Base-by-base conservation (phyloP, 2,113 vertebrate genomes). In the Pyxicephalus adspersus region DNA sequence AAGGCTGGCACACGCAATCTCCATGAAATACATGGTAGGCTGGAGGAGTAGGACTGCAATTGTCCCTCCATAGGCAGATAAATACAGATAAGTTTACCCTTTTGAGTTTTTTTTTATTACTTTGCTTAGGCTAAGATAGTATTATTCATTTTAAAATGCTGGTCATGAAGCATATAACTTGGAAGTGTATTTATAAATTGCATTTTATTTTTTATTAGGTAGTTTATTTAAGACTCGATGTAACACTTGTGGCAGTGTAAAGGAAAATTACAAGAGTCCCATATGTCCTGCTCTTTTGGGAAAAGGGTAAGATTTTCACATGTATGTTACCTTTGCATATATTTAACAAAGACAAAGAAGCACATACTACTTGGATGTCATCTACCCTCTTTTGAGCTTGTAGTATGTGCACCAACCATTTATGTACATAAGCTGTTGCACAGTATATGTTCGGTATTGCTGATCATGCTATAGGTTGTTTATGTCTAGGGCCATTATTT, bases 161-260 rank as follows among this genome's bases (percentile, higher is more conserved):
- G 15, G 58, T 54, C 0, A 9, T 54, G 29, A 72, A n/a, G 17
- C 19, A 34, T 29, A n/a, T n/a, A n/a, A n/a, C n/a, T n/a, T n/a
- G n/a, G n/a, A 26, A 25, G n/a, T 68, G 9, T 23, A 68, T 28
- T 58, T 57, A 45, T 45, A 1, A 45, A 9, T 13, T 45, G 9
- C 3, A 45, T 45, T 85, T 17, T 50, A 0, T 86, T 80, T 23
- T 1, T 87, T 82, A 91, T 76, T 90, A 99, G 98, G 97, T 71
- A 99, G 93, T 83, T 91, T 98, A 83, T 94, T 96, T 92, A 97
- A 96, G 92, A 99, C 98, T 0, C 94, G 94, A 28, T 99, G 98
- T 76, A 91, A 95, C 83, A 96, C 91, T 86, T 99, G 97, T 83
- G 94, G 95, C 81, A 83, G 93, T 0, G 89, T 99, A 70, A 86